Percentiles rank a stretch among this genome's conserved stretches.
Evolutionary conservation across 64 coral and sea anemone genomes (phyloP).

Genomic region (Cladopsammia gracilis): DNA sequence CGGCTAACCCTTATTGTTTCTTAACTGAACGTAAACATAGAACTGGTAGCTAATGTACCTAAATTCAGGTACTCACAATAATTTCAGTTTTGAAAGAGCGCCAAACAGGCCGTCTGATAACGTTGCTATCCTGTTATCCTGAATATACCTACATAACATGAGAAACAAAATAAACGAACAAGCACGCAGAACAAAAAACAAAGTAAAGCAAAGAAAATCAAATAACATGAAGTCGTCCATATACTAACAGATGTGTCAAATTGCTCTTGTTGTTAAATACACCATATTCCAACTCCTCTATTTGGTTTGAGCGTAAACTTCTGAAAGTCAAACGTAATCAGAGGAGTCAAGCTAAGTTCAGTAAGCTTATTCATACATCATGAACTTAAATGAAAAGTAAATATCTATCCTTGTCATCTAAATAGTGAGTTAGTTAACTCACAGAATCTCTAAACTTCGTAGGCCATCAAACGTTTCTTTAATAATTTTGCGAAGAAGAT

Average conservation of each 20-base stretch:
- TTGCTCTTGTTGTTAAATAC: slow-evolving; percentile 13
- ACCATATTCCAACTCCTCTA: neutral
- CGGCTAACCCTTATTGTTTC: too few species aligned
- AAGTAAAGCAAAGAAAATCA: too few species aligned
- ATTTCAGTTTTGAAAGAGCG: neutral
- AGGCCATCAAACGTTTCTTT: neutral
- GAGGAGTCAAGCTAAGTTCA: neutral
- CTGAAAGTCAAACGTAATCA: neutral
- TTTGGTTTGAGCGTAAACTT: slow-evolving; percentile 13
- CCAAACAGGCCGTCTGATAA: neutral
- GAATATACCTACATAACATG: neutral
- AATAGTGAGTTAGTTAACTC: too few species aligned
- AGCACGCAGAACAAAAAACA: too few species aligned
- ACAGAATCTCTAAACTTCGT: slow-evolving; percentile 7
- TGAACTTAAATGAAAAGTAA: too few species aligned
- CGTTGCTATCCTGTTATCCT: neutral
- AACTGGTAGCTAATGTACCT: too few species aligned
- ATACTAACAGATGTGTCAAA: slow-evolving; percentile 15
- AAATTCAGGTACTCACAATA: neutral
- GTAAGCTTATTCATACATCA: too few species aligned
- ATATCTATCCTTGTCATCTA: too few species aligned
- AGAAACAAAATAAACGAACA: too few species aligned
- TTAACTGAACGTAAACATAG: too few species aligned
- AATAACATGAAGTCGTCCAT: neutral
- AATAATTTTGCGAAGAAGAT: neutral